Conservation (phyloP, 2,797 vertebrate species). For the Sebastes oblongus region DNA sequence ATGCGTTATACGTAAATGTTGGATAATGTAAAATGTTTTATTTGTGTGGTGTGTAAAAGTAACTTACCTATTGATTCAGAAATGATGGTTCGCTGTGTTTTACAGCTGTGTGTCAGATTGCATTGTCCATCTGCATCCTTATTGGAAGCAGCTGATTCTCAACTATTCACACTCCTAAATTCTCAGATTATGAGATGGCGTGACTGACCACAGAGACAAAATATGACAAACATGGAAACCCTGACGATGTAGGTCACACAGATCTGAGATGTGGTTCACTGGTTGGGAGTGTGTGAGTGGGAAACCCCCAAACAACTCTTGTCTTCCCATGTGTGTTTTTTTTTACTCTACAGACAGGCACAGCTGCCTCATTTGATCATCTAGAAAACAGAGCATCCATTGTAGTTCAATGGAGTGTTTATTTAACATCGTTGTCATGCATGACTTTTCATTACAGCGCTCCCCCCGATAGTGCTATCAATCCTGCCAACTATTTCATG, state of each 20-base stretch:
- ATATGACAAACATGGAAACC: not conserved
- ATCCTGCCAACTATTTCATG: constrained; percentile 20
- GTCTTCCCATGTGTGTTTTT: not conserved
- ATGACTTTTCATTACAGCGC: constrained; percentile 22
- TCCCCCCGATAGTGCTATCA: not conserved
- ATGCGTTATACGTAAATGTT: not conserved
- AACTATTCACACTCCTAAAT: not conserved
- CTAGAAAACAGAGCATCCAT: constrained; percentile 6
- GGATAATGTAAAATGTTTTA: not conserved
- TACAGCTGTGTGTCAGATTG: not conserved
- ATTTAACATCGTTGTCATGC: constrained; percentile 11
- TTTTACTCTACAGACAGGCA: not conserved
- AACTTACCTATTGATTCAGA: not conserved
- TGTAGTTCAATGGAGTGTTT: constrained; percentile 9
- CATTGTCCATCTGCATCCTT: not conserved
- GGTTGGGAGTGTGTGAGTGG: not conserved
- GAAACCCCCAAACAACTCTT: not conserved
- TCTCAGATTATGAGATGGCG: too few species aligned
- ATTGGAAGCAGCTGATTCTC: not conserved
- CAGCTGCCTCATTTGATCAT: constrained; percentile 61
- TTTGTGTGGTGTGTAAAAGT: not conserved
- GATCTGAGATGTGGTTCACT: not conserved
- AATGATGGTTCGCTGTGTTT: not conserved
- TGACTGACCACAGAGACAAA: not conserved
- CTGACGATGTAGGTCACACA: too few species aligned